A percentile compares a stretch with the other conserved stretches of the same genome.
phyloP scores from a whole-genome alignment of 2,888 invertebrate species.

The Drosophila kanekoi region DNA sequence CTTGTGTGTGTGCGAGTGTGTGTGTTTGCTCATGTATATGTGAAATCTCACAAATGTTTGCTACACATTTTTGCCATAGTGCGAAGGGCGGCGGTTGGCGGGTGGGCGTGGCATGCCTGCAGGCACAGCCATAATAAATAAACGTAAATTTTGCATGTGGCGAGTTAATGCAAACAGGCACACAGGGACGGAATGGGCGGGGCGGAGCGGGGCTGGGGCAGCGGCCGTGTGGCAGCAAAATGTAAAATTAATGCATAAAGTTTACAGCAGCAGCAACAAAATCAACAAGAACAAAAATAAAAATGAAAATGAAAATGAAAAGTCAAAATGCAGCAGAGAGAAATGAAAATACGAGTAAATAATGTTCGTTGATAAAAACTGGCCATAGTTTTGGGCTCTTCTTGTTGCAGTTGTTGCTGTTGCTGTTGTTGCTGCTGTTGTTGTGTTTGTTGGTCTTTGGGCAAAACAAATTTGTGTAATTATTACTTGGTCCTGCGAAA shows the following conservation, averaged over 20 bases:
- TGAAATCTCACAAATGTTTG: slow-evolving; percentile 73
- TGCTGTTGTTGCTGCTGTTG: slow-evolving; percentile 15
- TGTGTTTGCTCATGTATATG: neutral
- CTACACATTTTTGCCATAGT: slow-evolving; percentile 63
- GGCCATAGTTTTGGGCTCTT: slow-evolving; percentile 38
- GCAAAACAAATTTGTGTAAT: slow-evolving; percentile 58
- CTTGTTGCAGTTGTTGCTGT: slow-evolving; percentile 20
- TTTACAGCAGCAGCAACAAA: slow-evolving; percentile 63
- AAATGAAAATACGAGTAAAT: slow-evolving; percentile 68
- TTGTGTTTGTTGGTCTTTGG: slow-evolving; percentile 24
- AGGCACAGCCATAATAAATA: slow-evolving; percentile 69
- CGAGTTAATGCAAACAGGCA: slow-evolving; percentile 76
- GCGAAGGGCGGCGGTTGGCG: slow-evolving; percentile 6
- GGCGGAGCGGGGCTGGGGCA: neutral
- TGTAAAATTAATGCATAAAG: slow-evolving; percentile 82
- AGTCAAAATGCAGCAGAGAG: slow-evolving; percentile 42
- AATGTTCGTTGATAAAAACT: slow-evolving; percentile 73
- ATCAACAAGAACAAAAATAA: slow-evolving; percentile 50
- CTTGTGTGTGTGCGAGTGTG: slow-evolving; percentile 3
- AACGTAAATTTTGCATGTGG: slow-evolving; percentile 80
- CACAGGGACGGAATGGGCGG: slow-evolving; percentile 24
- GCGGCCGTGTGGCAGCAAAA: slow-evolving; percentile 52
- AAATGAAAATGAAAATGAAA: slow-evolving; percentile 39
- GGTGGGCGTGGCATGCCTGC: slow-evolving; percentile 33
- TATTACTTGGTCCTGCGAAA: slow-evolving; percentile 46